phyloP scores from a whole-genome alignment of 2,113 vertebrate genomes.

The Stictonetta naevosa region DNA sequence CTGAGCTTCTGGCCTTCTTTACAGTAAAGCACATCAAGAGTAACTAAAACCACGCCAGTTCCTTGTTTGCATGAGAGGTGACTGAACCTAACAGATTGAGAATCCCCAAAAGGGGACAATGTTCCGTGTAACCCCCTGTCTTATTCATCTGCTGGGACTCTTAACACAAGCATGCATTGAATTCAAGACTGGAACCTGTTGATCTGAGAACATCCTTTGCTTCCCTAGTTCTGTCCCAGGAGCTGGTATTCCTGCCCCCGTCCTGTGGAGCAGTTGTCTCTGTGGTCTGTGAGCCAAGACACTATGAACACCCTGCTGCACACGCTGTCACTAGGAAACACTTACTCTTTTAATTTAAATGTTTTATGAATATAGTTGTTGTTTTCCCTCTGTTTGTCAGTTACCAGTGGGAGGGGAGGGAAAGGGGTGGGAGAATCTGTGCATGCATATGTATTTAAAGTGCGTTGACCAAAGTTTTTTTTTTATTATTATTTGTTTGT shows the following conservation, averaged over 20 bases:
- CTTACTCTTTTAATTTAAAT: slow-evolving; percentile 64
- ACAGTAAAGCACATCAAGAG: slow-evolving; percentile 8
- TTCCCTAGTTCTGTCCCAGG: neutral
- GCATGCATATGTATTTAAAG: slow-evolving; percentile 66
- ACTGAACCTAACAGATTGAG: neutral
- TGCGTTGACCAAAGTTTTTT: slow-evolving; percentile 48
- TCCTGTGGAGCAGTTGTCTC: neutral
- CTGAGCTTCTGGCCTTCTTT: neutral
- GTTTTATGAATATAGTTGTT: slow-evolving; percentile 57
- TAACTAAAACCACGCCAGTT: neutral
- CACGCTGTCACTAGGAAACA: slow-evolving; percentile 26
- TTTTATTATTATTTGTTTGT: slow-evolving; percentile 13
- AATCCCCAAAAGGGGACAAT: neutral
- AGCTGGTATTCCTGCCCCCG: neutral
- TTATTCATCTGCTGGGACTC: neutral
- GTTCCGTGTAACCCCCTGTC: neutral
- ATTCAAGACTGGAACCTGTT: slow-evolving; percentile 10
- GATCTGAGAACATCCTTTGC: neutral
- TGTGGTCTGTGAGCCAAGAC: slow-evolving; percentile 18
- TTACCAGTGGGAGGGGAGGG: slow-evolving; percentile 12
- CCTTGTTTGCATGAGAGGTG: neutral
- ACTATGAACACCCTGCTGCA: slow-evolving; percentile 28
- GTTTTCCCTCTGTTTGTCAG: slow-evolving; percentile 52
- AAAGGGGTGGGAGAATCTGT: slow-evolving; percentile 14
- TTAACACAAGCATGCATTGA: neutral